A percentile compares a stretch with the other conserved stretches of the same genome.
These are phyloP conservation scores for Ephydatia muelleri DNA, from an alignment of 37 sponge, comb jelly and placozoan genomes.

Conservation along the genomic window DNA sequence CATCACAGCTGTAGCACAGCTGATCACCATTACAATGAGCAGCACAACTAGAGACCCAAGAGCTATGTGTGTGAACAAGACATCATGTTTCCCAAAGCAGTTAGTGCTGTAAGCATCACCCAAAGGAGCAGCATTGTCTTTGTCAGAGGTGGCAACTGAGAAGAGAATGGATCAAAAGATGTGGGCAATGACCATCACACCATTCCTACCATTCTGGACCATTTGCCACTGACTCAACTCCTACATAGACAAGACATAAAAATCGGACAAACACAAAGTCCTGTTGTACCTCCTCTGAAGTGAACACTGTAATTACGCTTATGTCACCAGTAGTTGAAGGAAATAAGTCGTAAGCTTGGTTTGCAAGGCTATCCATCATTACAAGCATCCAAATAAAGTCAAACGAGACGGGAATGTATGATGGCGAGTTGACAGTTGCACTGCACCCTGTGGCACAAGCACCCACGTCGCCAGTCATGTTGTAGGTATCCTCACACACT, in stretches of 20 bases:
- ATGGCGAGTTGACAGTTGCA: background rate
- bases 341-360: background rate
- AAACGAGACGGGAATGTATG: background rate
- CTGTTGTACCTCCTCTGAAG: background rate
- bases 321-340: background rate
- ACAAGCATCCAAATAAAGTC: background rate
- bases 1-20: background rate
- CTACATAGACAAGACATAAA: background rate
- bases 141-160: background rate
- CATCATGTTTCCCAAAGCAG: background rate
- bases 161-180: background rate
- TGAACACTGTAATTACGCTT: background rate
- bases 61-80: background rate
- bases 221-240: background rate
- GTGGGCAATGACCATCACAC: background rate
- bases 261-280: too few relatives aligned
- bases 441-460: background rate
- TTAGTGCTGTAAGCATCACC: background rate
- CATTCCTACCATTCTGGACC: background rate
- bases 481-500: background rate
- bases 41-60: background rate
- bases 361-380: background rate
- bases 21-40: background rate
- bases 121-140: background rate
- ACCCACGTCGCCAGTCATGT: background rate